Percentiles rank a stretch among this genome's conserved stretches.
Evolutionary conservation across 1,140 invertebrate genomes (phyloP).

Genomic region (Heliconius hewitsoni): DNA sequence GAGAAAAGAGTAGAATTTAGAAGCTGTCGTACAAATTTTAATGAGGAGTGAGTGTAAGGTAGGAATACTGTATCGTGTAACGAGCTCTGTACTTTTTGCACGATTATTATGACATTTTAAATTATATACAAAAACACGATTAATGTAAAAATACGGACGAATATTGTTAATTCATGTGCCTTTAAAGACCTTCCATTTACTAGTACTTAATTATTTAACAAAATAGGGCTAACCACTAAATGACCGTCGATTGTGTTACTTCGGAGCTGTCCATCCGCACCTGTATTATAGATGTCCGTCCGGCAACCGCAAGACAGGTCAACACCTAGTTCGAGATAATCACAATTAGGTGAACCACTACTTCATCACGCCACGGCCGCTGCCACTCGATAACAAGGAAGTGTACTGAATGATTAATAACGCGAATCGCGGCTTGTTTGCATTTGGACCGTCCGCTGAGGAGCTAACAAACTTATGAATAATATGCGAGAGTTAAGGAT

Average conservation of each 20-base stretch:
- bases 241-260: constrained; percentile 46
- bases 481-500: constrained; percentile 62
- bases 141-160: not conserved
- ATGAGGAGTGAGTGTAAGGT: constrained; percentile 75
- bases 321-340: constrained; percentile 68
- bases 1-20: constrained; percentile 82
- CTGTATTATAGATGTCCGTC: constrained; percentile 61
- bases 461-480: constrained; percentile 75
- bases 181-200: constrained; percentile 16
- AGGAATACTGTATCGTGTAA: constrained; percentile 62
- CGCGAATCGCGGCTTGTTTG: constrained; percentile 68
- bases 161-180: not conserved
- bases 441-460: constrained; percentile 57
- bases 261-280: constrained; percentile 38
- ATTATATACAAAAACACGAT: constrained; percentile 18
- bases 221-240: constrained; percentile 19
- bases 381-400: constrained; percentile 68
- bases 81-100: constrained; percentile 54
- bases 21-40: constrained; percentile 80
- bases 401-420: constrained; percentile 74
- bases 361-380: constrained; percentile 65
- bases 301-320: constrained; percentile 54
- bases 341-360: constrained; percentile 70
- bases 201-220: constrained; percentile 18
- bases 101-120: constrained; percentile 55